phyloP scores from a whole-genome alignment of 2,888 invertebrate species.

The Agriotes lineatus region DNA sequence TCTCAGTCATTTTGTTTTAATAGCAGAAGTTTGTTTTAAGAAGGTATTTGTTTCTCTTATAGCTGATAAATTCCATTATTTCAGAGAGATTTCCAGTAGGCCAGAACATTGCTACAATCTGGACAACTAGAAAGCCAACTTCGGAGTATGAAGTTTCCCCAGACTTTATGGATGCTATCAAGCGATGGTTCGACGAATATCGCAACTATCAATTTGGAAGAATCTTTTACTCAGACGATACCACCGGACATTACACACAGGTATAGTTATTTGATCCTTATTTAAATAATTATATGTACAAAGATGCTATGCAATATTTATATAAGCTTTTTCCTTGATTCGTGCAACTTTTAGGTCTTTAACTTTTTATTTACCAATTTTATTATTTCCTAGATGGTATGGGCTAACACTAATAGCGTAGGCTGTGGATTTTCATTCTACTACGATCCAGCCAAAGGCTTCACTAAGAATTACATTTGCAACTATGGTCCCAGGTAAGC shows the following conservation, averaged over 20 bases:
- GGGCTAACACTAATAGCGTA: constrained; percentile 87
- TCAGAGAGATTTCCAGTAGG: constrained; percentile 83
- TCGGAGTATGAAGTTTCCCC: constrained; percentile 73
- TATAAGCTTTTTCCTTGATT: no score
- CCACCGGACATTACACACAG: constrained; percentile 89
- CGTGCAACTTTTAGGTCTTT: no score
- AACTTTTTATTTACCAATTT: no score
- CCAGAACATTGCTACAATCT: constrained; percentile 87
- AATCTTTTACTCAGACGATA: constrained; percentile 74
- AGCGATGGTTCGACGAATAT: constrained; percentile 85
- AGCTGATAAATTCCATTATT: neutral
- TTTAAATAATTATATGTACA: no score
- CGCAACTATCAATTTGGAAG: constrained; percentile 66
- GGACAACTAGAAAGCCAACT: constrained; percentile 78
- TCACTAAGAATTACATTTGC: constrained; percentile 86
- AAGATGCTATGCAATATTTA: no score
- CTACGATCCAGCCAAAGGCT: constrained; percentile 78
- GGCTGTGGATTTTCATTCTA: constrained; percentile 91
- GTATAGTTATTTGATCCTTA: no score
- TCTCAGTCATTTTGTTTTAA: no score
- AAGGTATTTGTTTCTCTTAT: no score
- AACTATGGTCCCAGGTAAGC: constrained; percentile 83
- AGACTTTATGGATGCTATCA: constrained; percentile 81
- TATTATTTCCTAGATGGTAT: constrained; percentile 77
- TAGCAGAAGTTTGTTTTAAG: no score